Evolutionary conservation across 2,888 invertebrate species (phyloP), one percentile per base, ranked within the genome.

Genomic region (Pelosia muscerda): DNA sequence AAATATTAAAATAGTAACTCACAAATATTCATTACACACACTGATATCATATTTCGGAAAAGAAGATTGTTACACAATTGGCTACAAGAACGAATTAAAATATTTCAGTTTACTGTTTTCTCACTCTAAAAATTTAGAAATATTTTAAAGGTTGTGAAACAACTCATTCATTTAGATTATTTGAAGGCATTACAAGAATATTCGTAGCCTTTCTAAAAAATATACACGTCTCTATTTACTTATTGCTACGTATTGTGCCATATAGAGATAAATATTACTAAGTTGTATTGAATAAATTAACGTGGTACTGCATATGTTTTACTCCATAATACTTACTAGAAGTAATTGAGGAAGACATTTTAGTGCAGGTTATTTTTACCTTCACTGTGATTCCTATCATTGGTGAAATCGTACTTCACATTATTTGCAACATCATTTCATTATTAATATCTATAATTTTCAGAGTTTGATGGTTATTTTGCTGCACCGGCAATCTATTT

Each of bases 121-220:
- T 55, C 25, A 55, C 55, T 55, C 25, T 55, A 55, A 25, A 25
- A 55, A 55, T 55, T 55, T 25, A 55, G 55, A 26, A 55, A 55
- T 25, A 55, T 55, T 55, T 25, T 26, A 55, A 55, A 11, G 25
- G 25, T 55, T 55, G 55, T 55, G 55, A 55, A 55, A 55, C 25
- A 23, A 55, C 55, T 25, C 49, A 19, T n/a, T 49, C 49, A 49
- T 49, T 49, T 49, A 49, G 49, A 49, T 49, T 49, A 49, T 19
- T 49, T 49, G 49, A 49, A 49, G 49, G 49, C 25, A 55, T 55
- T 55, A 55, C 55, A 55, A 55, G 55, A 25, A 55, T 55, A 15
- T 15, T 55, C 15, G 55, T 55, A 23, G 49, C 49, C 49, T 49
- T 49, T 49, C 49, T 49, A 49, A 49, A 49, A 42, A n/a, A 49